These are phyloP conservation scores for Pangasius djambal DNA, from an alignment of 2,797 vertebrate genomes.

Conservation along the genomic window DNA sequence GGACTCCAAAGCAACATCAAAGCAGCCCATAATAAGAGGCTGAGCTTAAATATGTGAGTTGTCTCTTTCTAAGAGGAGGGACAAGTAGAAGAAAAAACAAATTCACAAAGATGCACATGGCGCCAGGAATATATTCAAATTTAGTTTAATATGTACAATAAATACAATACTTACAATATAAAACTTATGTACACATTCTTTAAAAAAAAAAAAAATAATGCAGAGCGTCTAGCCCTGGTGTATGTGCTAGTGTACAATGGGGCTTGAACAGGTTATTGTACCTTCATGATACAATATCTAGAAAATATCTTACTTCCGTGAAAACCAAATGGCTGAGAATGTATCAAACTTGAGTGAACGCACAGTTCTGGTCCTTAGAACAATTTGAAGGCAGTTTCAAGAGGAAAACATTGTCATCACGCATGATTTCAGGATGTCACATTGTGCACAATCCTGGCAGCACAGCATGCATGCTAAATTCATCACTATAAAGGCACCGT, in stretches of 20 bases:
- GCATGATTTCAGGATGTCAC: slow-evolving; percentile 62
- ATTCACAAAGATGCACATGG: slow-evolving; percentile 20
- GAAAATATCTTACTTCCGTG: slow-evolving; percentile 44
- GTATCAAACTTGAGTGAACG: slow-evolving; percentile 35
- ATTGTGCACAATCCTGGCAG: slow-evolving; percentile 68
- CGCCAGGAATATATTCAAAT: slow-evolving; percentile 62
- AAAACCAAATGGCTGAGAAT: slow-evolving; percentile 14
- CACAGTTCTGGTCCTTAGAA: slow-evolving; percentile 63
- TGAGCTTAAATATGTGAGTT: slow-evolving; percentile 58
- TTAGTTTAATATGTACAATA: slow-evolving; percentile 90
- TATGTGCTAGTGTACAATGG: slow-evolving; percentile 84
- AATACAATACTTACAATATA: slow-evolving; percentile 92
- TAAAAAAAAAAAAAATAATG: slow-evolving; percentile 82
- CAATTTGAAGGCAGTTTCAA: slow-evolving; percentile 80
- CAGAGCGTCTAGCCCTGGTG: slow-evolving; percentile 91
- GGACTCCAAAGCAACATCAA: slow-evolving; percentile 43
- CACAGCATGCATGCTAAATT: slow-evolving; percentile 55
- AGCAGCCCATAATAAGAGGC: slow-evolving; percentile 58
- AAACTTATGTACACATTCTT: slow-evolving; percentile 83
- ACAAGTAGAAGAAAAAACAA: not conserved
- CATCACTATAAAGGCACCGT: slow-evolving; percentile 75
- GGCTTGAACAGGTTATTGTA: slow-evolving; percentile 79
- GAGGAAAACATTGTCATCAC: slow-evolving; percentile 81
- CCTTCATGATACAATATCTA: slow-evolving; percentile 69
- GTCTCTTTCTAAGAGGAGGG: slow-evolving; percentile 13